phyloP scores from a whole-genome alignment of 2,113 vertebrate genomes.

The Coptodon rendalli region DNA sequence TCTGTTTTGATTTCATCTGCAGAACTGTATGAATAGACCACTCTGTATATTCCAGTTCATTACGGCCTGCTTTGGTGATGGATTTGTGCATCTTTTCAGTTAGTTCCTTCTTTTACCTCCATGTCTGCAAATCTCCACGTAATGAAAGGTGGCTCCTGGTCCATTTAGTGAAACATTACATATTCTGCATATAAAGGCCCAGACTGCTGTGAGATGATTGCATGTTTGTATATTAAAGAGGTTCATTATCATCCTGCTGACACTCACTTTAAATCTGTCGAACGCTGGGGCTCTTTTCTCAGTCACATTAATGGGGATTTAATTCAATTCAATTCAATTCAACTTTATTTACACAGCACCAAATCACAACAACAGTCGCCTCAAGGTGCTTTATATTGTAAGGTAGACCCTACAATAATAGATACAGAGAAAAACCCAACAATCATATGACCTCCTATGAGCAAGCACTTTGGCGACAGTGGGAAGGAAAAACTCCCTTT shows the following conservation, averaged over 20 bases:
- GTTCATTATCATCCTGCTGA: not conserved
- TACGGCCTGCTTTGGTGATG: not conserved
- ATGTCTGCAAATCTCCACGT: not conserved
- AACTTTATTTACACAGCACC: not conserved
- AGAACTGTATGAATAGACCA: not conserved
- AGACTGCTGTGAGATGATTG: not conserved
- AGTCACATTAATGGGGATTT: not conserved
- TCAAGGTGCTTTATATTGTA: not conserved
- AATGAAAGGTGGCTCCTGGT: not conserved
- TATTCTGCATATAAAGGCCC: not conserved
- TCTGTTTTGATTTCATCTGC: not conserved
- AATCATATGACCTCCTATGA: fast-evolving
- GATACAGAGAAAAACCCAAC: not conserved
- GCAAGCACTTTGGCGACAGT: fast-evolving
- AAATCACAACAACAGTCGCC: not conserved
- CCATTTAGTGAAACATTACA: fast-evolving
- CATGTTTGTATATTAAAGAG: not conserved
- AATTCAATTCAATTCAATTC: not conserved
- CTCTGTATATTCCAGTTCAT: not conserved
- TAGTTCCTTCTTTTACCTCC: not conserved
- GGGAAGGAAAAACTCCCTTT: not conserved
- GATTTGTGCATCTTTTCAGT: not conserved
- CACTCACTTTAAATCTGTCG: not conserved
- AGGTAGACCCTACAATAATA: not conserved
- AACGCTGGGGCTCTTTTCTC: not conserved